A percentile compares a stretch with the other conserved stretches of the same genome.
phyloP scores from a whole-genome alignment of 2,888 invertebrate species.

The Ametastegia equiseti region DNA sequence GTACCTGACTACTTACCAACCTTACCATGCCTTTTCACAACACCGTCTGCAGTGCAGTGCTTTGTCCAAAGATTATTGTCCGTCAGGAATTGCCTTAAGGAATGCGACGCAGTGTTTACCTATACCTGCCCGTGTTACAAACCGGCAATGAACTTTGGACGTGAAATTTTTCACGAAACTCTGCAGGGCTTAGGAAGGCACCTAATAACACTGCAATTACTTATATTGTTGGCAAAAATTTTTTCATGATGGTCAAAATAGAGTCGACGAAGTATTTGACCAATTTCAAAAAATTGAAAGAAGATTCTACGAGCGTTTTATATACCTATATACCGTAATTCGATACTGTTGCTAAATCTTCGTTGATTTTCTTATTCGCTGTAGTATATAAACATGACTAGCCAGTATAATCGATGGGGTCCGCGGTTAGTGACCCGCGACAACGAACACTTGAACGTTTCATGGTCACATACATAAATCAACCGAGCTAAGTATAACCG shows the following conservation, averaged over 20 bases:
- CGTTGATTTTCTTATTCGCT: no score
- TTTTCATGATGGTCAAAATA: no score
- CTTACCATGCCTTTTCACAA: conserved; percentile 48
- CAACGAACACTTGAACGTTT: conserved; percentile 66
- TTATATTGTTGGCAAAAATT: no score
- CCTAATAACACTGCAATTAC: no score
- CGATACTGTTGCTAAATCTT: no score
- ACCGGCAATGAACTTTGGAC: background rate
- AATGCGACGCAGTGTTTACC: background rate
- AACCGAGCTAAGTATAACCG: conserved; percentile 63
- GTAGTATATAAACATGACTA: background rate
- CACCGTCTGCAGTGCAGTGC: conserved; percentile 62
- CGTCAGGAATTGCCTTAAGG: conserved; percentile 11
- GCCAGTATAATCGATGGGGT: background rate
- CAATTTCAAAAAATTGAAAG: no score
- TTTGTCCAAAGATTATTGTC: conserved; percentile 62
- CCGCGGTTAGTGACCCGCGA: conserved; percentile 66
- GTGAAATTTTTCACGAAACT: background rate
- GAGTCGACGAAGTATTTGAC: no score
- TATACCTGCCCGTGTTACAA: background rate
- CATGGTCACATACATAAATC: conserved; percentile 69
- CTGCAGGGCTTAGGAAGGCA: background rate
- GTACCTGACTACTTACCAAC: conserved; percentile 49
- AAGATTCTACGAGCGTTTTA: no score
- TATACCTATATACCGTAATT: no score